Evolutionary conservation across 2,888 invertebrate species (phyloP).

Genomic region (Nomada fabriciana): DNA sequence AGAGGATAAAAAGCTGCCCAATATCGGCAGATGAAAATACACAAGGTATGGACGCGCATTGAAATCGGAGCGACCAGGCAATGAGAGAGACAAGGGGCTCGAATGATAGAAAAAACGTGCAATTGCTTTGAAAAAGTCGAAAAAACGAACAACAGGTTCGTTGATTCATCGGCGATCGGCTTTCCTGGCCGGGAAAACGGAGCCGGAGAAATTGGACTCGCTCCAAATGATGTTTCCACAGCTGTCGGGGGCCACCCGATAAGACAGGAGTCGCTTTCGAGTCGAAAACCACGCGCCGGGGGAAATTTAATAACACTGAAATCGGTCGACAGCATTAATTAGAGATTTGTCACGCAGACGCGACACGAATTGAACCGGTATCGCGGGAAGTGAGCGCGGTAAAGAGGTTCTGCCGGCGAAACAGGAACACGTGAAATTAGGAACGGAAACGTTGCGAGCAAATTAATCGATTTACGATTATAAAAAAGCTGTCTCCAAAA

Average conservation of each 20-base stretch:
- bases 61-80: too few relatives aligned
- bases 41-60: too few relatives aligned
- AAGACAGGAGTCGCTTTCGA: background rate
- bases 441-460: conserved; percentile 26
- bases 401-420: background rate
- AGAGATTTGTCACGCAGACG: conserved; percentile 37
- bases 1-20: too few relatives aligned
- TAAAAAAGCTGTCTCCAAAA: too few relatives aligned
- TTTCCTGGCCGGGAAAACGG: background rate
- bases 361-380: conserved; percentile 16
- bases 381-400: conserved; percentile 4
- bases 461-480: too few relatives aligned
- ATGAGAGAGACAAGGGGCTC: too few relatives aligned
- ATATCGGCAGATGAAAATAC: too few relatives aligned
- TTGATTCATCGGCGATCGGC: conserved; percentile 12
- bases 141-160: conserved; percentile 10
- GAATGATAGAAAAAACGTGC: too few relatives aligned
- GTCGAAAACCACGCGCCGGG: conserved; percentile 15
- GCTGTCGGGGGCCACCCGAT: background rate
- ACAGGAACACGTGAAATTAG: conserved; percentile 34
- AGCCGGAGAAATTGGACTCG: conserved; percentile 18
- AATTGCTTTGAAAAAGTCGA: too few relatives aligned
- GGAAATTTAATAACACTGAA: conserved; percentile 43
- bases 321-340: conserved; percentile 33
- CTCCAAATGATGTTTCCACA: conserved; percentile 20